Evolutionary conservation across 2,797 vertebrate genomes (phyloP).

Genomic region (Helarctos malayanus): DNA sequence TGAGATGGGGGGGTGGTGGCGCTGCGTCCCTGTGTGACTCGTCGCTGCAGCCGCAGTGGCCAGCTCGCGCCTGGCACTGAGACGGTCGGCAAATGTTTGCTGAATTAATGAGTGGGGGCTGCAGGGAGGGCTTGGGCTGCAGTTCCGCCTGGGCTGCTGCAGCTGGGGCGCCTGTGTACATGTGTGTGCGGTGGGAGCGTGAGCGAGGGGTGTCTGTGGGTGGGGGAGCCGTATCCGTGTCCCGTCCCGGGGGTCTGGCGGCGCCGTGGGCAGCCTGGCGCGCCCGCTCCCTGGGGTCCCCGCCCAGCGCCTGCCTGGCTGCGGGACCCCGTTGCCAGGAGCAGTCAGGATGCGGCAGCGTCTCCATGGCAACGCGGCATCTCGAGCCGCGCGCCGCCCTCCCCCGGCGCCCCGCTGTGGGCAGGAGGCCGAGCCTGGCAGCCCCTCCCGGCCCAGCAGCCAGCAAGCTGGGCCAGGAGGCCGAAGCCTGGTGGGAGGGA

Average conservation of each 20-base stretch:
- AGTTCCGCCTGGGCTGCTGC: conserved; percentile 81
- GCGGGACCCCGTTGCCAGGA: conserved; percentile 87
- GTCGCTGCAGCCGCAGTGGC: conserved; percentile 82
- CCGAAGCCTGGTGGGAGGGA: conserved; percentile 77
- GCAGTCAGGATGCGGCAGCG: conserved; percentile 86
- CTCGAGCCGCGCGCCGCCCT: conserved; percentile 82
- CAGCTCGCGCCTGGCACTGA: conserved; percentile 84
- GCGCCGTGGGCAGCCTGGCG: conserved; percentile 85
- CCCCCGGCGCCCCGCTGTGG: conserved; percentile 86
- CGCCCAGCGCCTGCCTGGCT: conserved; percentile 86
- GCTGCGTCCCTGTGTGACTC: conserved; percentile 83
- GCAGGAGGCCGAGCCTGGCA: conserved; percentile 86
- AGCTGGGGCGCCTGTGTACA: conserved; percentile 78
- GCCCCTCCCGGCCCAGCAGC: conserved; percentile 84
- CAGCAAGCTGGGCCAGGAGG: conserved; percentile 84
- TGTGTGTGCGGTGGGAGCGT: conserved; percentile 69
- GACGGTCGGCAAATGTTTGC: conserved; percentile 85
- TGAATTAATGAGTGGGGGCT: conserved; percentile 86
- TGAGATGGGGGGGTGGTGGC: conserved; percentile 48
- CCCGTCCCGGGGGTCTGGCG: conserved; percentile 82
- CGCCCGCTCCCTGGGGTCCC: conserved; percentile 86
- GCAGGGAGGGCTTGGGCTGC: conserved; percentile 76
- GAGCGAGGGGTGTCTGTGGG: conserved; percentile 74
- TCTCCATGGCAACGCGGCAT: conserved; percentile 86
- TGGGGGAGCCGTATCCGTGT: conserved; percentile 72